phyloP scores from a whole-genome alignment of 2,113 vertebrate genomes.

The Peromyscus polionotus region DNA sequence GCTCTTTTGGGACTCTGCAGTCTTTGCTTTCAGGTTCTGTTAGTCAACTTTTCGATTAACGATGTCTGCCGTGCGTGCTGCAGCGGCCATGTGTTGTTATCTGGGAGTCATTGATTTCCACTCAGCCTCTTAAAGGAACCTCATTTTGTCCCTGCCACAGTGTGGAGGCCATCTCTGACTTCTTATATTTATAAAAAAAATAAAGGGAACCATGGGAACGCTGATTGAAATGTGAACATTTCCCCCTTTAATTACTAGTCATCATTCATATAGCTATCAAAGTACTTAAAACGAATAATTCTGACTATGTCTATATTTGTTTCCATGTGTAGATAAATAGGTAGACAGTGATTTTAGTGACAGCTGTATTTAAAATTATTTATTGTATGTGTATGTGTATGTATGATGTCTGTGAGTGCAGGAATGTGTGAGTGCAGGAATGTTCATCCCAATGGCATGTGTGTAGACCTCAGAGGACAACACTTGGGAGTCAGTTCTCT shows the following conservation, averaged over 20 bases:
- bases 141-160: background rate
- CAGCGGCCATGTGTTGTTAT: background rate
- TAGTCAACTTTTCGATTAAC: constrained; percentile 59
- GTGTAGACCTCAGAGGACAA: background rate
- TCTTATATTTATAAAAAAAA: constrained; percentile 27
- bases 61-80: background rate
- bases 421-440: background rate
- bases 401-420: background rate
- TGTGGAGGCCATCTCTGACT: background rate
- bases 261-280: background rate
- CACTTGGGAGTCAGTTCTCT: background rate
- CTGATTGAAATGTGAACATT: background rate
- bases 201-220: background rate
- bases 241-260: background rate
- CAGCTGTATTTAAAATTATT: background rate
- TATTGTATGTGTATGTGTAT: no score
- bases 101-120: constrained; percentile 36
- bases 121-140: background rate
- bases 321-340: background rate
- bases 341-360: background rate
- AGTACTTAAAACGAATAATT: background rate
- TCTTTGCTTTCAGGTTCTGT: constrained; percentile 48
- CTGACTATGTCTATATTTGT: background rate
- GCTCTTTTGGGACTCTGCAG: constrained; percentile 1
- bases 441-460: background rate